phyloP scores from a whole-genome alignment of 2,888 invertebrate species.

The Willowsia nigromaculata region DNA sequence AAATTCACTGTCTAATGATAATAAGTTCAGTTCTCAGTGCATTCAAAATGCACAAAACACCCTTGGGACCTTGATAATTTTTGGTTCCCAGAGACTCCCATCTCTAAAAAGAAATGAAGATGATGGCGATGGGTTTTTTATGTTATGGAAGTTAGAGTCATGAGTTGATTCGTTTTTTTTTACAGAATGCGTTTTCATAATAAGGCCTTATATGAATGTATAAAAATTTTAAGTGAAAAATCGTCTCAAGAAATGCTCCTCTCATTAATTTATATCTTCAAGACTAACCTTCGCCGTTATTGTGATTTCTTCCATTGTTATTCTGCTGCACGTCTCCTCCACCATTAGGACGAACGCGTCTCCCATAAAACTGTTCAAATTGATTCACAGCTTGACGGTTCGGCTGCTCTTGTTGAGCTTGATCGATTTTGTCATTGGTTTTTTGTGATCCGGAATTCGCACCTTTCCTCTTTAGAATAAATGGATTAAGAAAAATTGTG shows the following conservation, averaged over 20 bases:
- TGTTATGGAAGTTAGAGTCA: neutral
- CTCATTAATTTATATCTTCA: slow-evolving; percentile 31
- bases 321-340: slow-evolving; percentile 56
- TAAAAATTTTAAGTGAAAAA: slow-evolving; percentile 1
- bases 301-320: slow-evolving; percentile 25
- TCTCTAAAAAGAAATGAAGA: neutral
- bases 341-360: slow-evolving; percentile 70
- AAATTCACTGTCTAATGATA: neutral
- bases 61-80: slow-evolving; percentile 50
- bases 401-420: slow-evolving; percentile 35
- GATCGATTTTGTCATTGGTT: slow-evolving; percentile 24
- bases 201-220: slow-evolving; percentile 2
- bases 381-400: slow-evolving; percentile 45
- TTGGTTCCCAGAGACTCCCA: slow-evolving; percentile 55
- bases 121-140: slow-evolving; percentile 12
- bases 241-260: neutral
- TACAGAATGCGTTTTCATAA: slow-evolving; percentile 30
- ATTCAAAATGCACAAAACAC: slow-evolving; percentile 24
- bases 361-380: slow-evolving; percentile 65
- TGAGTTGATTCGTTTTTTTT: neutral
- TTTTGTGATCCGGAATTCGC: slow-evolving; percentile 44
- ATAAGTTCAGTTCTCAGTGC: neutral
- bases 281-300: slow-evolving; percentile 61
- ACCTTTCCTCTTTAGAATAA: slow-evolving; percentile 64
- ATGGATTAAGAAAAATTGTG: neutral